Evolutionary conservation across 2,797 vertebrate genomes (phyloP), one percentile per base, ranked within the genome.

Genomic region (Adrianichthys oophorus): DNA sequence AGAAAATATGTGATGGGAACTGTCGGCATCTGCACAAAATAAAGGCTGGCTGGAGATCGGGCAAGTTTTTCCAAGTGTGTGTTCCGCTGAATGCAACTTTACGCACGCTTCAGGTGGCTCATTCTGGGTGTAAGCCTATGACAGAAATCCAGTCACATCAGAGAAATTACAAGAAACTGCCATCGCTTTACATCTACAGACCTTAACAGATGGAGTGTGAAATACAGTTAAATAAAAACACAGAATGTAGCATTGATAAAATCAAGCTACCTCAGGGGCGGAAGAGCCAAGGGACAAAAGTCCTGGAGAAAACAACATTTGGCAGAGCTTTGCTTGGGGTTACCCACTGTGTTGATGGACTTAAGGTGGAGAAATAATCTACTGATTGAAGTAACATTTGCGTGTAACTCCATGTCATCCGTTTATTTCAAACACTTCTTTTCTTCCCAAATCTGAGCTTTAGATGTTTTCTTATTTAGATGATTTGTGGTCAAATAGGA

Each of bases 131-230:
- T 61, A 16, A 48, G 17, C 72, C 64, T 18, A 24, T 16, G 41
- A 77, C 68, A 71, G 81, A 86, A 72, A 79, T 82, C 80, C 72
- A 64, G 65, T 68, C 58, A 61, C 65, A 59, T 82, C 81, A 77
- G 78, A 81, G 63, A 82, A 82, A 91, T 89, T 60, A 82, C 60
- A 67, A 65, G 79, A 49, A 85, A 90, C 89, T 90, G 89, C 87
- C 82, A 86, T 92, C 88, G 84, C 84, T 92, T 92, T 85, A 72
- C 72, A 90, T 91, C 82, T 65, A 24, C 78, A 48, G 62, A 82
- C 62, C 77, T 59, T 66, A 85, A 69, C 87, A 86, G 86, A 90
- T 86, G 87, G 87, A 86, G 82, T 72, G 32, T 85, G 72, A 56
- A 54, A 43, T 82, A 70, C 71, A 70, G 62, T 76, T 65, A 74